Evolutionary conservation across 2,113 vertebrate species (phyloP).

Genomic region (Pelecanoides urinatrix): DNA sequence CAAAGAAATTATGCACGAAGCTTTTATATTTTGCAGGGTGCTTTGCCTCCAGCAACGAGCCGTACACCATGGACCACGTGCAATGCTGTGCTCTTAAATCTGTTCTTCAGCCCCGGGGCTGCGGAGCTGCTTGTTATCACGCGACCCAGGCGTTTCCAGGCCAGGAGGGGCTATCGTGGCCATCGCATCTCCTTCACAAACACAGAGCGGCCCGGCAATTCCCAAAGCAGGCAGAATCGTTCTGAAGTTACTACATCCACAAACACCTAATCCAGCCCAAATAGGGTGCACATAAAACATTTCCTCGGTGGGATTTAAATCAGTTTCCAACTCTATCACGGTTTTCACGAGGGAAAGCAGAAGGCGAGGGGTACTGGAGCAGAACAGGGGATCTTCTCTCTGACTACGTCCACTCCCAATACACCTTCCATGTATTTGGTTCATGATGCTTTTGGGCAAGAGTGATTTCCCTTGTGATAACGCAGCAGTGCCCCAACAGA

Average conservation of each 20-base stretch:
- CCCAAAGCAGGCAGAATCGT: fast-evolving
- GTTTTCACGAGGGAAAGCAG: fast-evolving
- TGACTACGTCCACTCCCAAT: not conserved
- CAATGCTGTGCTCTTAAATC: not conserved
- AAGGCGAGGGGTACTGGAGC: not conserved
- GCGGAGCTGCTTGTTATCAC: not conserved
- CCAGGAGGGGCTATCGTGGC: not conserved
- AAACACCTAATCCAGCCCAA: fast-evolving
- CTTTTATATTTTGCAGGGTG: not conserved
- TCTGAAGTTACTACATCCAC: fast-evolving
- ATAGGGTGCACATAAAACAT: fast-evolving
- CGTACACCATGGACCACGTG: fast-evolving
- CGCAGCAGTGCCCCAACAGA: not conserved
- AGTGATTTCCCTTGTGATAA: not conserved
- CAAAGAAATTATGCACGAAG: not conserved
- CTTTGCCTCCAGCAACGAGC: not conserved
- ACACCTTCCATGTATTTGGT: fast-evolving
- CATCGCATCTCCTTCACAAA: not conserved
- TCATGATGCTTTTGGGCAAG: fast-evolving
- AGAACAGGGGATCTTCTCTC: not conserved
- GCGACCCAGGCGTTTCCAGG: not conserved
- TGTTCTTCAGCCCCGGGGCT: not conserved
- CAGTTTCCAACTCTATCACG: fast-evolving
- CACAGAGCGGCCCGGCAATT: fast-evolving
- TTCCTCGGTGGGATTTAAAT: fast-evolving